These are phyloP conservation scores for Novumbra hubbsi DNA, from an alignment of 2,797 vertebrate species.

Conservation along the genomic window DNA sequence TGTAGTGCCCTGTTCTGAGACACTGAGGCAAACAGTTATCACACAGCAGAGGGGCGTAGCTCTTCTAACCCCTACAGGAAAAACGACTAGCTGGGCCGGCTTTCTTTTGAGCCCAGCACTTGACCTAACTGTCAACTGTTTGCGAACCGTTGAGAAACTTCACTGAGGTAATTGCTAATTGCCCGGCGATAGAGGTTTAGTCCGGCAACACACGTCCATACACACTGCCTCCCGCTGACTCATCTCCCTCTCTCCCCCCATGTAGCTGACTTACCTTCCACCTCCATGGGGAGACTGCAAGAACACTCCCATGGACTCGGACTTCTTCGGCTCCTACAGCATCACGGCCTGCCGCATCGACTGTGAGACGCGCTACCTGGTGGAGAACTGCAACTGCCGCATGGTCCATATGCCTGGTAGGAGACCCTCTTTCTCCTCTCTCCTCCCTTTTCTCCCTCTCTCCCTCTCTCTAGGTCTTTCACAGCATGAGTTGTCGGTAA, in stretches of 20 bases:
- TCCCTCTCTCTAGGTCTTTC: no score
- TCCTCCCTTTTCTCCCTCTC: neutral
- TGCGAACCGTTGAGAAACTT: neutral
- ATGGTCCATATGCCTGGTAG: slow-evolving; percentile 99
- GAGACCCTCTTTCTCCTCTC: slow-evolving; percentile 15
- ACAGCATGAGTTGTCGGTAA: no score
- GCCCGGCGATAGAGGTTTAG: neutral
- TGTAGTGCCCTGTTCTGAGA: no score
- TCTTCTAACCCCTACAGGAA: neutral
- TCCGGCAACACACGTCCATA: neutral
- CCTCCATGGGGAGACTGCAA: slow-evolving; percentile 98
- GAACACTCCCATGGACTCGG: slow-evolving; percentile 85
- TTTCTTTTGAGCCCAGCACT: neutral
- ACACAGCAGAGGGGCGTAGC: no score
- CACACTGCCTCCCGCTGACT: neutral
- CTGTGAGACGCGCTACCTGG: slow-evolving; percentile 96
- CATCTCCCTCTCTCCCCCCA: slow-evolving; percentile 19
- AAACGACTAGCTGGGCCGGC: neutral
- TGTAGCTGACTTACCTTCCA: slow-evolving; percentile 92
- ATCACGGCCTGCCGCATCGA: slow-evolving; percentile 97
- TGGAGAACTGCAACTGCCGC: slow-evolving; percentile 99
- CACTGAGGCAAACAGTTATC: no score
- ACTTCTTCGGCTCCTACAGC: slow-evolving; percentile 96
- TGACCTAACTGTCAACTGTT: neutral
- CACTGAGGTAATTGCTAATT: neutral